phyloP scores from a whole-genome alignment of 2,113 vertebrate species.

The Geothlypis trichas region DNA sequence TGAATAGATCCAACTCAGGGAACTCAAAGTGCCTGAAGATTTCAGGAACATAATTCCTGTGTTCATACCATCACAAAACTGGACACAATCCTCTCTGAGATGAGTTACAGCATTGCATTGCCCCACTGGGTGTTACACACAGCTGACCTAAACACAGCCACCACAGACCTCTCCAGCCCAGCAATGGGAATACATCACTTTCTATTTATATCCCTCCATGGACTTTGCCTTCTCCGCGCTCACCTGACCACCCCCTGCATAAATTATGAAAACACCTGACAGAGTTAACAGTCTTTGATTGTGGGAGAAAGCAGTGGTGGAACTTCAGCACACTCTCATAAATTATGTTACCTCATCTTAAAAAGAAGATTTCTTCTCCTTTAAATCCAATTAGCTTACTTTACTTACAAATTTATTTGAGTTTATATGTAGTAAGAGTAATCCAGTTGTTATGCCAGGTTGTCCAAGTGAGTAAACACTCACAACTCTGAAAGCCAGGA shows the following conservation, averaged over 20 bases:
- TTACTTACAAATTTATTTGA: background rate
- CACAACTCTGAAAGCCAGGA: background rate
- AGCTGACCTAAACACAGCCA: background rate
- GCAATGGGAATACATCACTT: background rate
- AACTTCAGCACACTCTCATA: background rate
- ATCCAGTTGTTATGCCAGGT: background rate
- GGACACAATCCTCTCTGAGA: background rate
- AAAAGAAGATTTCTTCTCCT: background rate
- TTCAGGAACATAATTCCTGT: background rate
- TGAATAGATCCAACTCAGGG: background rate
- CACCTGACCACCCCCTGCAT: background rate
- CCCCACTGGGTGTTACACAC: too few species aligned
- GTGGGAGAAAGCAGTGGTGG: background rate
- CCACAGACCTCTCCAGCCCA: background rate
- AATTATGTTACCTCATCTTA: background rate
- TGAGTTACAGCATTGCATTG: background rate
- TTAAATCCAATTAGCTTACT: background rate
- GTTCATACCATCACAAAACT: background rate
- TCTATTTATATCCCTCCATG: background rate
- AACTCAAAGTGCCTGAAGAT: background rate
- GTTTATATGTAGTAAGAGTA: fast-evolving
- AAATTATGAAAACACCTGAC: background rate
- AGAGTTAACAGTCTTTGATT: background rate
- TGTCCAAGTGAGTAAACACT: background rate
- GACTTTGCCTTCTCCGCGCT: background rate